Percentiles rank a stretch among this genome's conserved stretches.
Evolutionary conservation across 1,140 invertebrate genomes (phyloP).

Genomic region (Sitobion miscanthi): DNA sequence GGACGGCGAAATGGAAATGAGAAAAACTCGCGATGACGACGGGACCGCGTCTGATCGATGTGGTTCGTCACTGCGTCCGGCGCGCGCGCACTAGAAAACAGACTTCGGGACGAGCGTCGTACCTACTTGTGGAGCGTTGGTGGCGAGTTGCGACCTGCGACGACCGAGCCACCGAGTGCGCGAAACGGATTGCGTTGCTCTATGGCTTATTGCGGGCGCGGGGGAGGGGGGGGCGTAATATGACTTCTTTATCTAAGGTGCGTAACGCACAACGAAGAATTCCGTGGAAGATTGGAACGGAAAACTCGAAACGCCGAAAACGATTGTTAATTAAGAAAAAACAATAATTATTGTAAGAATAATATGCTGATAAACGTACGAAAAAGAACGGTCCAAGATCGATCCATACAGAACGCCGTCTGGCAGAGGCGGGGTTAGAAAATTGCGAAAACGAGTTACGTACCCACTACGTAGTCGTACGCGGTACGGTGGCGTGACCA

Average conservation of each 20-base stretch:
- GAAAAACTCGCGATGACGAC: background rate
- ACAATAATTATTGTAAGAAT: background rate
- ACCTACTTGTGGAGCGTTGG: background rate
- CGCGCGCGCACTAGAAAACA: background rate
- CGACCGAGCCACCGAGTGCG: background rate
- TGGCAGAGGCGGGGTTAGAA: background rate
- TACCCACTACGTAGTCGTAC: background rate
- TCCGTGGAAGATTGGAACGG: background rate
- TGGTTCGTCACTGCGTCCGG: background rate
- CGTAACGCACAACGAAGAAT: background rate
- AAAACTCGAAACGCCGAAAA: background rate
- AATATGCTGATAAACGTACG: background rate
- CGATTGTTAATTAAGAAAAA: too few species aligned
- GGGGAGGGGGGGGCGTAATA: background rate
- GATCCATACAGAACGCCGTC: background rate
- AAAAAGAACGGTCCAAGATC: background rate
- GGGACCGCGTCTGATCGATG: background rate
- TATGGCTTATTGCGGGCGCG: too few species aligned
- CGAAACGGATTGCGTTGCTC: background rate
- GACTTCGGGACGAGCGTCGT: background rate
- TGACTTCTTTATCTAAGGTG: background rate
- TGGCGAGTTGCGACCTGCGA: background rate
- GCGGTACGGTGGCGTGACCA: background rate
- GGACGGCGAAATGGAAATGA: background rate
- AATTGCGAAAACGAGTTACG: background rate